These are phyloP conservation scores for Dicerorhinus sumatrensis DNA, from an alignment of 2,113 vertebrate genomes.

Conservation along the genomic window DNA sequence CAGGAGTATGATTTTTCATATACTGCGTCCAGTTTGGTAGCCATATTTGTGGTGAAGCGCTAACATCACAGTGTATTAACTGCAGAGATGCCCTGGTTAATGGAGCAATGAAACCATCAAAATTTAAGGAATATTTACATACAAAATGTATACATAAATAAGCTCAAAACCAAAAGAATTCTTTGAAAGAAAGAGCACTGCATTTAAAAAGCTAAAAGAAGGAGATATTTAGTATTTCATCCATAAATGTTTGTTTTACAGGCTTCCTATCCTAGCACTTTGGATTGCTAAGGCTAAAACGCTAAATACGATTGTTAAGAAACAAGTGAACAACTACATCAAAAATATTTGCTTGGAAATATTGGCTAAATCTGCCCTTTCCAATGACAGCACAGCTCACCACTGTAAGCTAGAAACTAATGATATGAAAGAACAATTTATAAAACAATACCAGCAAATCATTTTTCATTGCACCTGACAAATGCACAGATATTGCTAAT, in stretches of 20 bases:
- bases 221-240: not conserved
- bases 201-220: not conserved
- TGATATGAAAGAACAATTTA: not conserved
- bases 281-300: not conserved
- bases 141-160: not conserved
- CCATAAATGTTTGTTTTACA: not conserved
- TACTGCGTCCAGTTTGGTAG: not conserved
- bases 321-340: not conserved
- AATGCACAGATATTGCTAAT: not conserved
- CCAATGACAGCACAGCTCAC: not conserved
- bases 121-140: not conserved
- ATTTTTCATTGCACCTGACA: not conserved
- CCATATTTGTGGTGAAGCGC: not conserved
- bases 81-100: not conserved
- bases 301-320: slow-evolving; percentile 17
- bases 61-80: not conserved
- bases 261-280: not conserved
- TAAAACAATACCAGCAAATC: not conserved
- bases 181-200: not conserved
- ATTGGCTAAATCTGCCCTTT: not conserved
- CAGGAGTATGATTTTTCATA: not conserved
- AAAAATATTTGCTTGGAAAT: not conserved
- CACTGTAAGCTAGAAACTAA: not conserved
- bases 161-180: not conserved
- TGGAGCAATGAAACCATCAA: not conserved